Evolutionary conservation across 2,113 vertebrate genomes (phyloP).

Genomic region (Mus musculus): DNA sequence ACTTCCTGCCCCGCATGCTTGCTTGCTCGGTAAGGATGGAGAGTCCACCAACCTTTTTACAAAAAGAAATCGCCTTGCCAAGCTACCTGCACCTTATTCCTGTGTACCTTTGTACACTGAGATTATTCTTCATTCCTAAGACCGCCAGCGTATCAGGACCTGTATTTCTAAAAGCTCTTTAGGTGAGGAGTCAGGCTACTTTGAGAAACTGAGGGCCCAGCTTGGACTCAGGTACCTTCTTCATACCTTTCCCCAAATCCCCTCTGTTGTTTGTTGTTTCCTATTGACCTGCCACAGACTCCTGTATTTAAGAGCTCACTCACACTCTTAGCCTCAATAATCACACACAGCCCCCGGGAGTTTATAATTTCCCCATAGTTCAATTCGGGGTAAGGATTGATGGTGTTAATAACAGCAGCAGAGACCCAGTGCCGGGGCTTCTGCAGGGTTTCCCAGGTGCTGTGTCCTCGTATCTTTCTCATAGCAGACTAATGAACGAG

Average conservation of each 20-base stretch:
- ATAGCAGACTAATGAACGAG: neutral
- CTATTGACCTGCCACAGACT: neutral
- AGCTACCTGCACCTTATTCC: too few species aligned
- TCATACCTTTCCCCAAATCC: neutral
- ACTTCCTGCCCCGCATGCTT: neutral
- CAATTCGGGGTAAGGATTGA: neutral
- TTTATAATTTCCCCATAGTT: conserved; percentile 41
- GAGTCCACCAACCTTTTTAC: neutral
- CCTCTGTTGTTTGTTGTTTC: neutral
- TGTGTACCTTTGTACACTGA: neutral
- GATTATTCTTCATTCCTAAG: neutral
- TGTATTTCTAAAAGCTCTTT: neutral
- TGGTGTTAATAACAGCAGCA: neutral
- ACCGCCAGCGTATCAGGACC: neutral
- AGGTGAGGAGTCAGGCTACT: neutral
- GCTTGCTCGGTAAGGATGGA: neutral
- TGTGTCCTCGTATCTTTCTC: neutral
- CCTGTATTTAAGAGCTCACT: neutral
- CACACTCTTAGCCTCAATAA: neutral
- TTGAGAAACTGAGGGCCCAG: neutral
- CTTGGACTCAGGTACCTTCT: neutral
- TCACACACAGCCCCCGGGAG: neutral
- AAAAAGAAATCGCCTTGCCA: too few species aligned
- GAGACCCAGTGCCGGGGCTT: neutral
- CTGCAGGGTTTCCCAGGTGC: neutral